Evolutionary conservation across 1,140 invertebrate species (phyloP), one percentile per base, ranked within the genome.

Genomic region (Neocloeon triangulifer): DNA sequence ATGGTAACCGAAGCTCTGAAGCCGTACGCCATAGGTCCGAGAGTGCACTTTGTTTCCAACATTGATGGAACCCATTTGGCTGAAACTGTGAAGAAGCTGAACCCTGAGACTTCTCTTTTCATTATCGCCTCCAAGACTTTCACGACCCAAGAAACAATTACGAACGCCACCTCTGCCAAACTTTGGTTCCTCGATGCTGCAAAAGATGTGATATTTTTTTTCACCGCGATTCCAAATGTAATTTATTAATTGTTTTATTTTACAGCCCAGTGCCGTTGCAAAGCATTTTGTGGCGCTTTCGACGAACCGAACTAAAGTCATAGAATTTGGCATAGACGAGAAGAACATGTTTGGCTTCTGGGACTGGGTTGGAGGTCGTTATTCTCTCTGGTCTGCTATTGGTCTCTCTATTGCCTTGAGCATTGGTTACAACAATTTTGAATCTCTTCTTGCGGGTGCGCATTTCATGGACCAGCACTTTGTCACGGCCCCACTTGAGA

Each of bases 281-380:
- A 89, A 88, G 48, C 95, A 99, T 59, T 99, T 99, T 58, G 89
- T 97, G 7, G 95, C 95, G 18, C 53, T 99, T 3, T 97, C 91
- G 7, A 99, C 95, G 0, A 98, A 98, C 53, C 69, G 57, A 28
- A 58, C 70, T 35, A 92, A 94, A 58, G 89, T 95, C 1, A 80
- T 73, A 19, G 86, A 85, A 34, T 98, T 98, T 59, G 95, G 95
- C 15, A 99, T 99, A 42, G 77, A 94, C 52, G 67, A 82, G 40
- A 73, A 76, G 35, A 98, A 98, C 49, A 98, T 98, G 86, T 99
- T 99, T 62, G 89, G 77, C 28, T 98, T 99, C 55, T 99, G 95
- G 94, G 94, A 99, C 58, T 99, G 92, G 89, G 94, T 99, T 35
- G 95, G 94, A 29, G 95, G 94, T 41, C 69, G 92, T 48, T 95